These are phyloP conservation scores for Kradibia gibbosae DNA, from an alignment of 1,140 invertebrate species.

Conservation along the genomic window DNA sequence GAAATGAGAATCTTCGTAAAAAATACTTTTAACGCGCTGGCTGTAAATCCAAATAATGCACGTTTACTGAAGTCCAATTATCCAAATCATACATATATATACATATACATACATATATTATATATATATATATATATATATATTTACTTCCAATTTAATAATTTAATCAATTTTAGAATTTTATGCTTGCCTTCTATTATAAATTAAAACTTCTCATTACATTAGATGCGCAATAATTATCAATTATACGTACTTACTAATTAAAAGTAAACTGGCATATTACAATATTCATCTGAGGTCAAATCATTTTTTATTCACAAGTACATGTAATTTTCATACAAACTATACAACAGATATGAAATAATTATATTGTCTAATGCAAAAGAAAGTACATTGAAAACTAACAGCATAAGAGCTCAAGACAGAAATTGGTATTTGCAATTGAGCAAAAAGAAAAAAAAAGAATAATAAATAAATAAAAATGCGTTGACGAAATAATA, in stretches of 20 bases:
- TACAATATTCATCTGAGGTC: background rate
- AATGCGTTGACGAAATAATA: too few relatives aligned
- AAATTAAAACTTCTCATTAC: background rate
- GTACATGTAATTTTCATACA: background rate
- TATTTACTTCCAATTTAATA: background rate
- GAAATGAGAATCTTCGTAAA: background rate
- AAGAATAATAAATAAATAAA: too few relatives aligned
- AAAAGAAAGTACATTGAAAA: background rate
- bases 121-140: too few relatives aligned
- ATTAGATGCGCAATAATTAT: background rate
- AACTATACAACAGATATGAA: background rate
- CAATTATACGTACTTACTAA: conserved; percentile 2
- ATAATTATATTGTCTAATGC: conserved; percentile 17
- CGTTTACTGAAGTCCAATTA: background rate
- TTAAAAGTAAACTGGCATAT: background rate
- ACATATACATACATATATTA: background rate
- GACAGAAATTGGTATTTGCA: background rate
- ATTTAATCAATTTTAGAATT: conserved; percentile 2
- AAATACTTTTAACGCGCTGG: background rate
- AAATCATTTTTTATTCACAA: background rate
- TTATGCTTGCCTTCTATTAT: background rate
- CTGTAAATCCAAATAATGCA: too few relatives aligned
- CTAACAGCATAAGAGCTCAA: background rate
- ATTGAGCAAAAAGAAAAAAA: too few relatives aligned
- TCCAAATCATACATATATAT: background rate